phyloP scores from a whole-genome alignment of 2,797 vertebrate genomes.

The Urophycis tenuis region DNA sequence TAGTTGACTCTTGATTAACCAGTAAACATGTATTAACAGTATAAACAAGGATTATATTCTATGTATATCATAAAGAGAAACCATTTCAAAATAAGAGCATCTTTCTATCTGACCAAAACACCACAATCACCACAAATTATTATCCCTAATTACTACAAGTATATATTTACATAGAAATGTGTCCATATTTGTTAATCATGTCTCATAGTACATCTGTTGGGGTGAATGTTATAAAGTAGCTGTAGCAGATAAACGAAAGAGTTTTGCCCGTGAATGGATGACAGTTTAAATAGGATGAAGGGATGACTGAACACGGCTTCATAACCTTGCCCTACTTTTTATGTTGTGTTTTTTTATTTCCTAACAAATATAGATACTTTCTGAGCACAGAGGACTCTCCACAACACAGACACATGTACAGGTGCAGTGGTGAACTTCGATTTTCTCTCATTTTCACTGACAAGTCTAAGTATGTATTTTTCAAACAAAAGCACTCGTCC shows the following conservation, averaged over 20 bases:
- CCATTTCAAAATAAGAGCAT: too few relatives aligned
- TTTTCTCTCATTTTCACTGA: background rate
- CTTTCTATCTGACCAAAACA: too few relatives aligned
- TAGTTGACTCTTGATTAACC: background rate
- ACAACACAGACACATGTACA: conserved; percentile 83
- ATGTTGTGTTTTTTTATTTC: conserved; percentile 26
- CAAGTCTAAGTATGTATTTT: background rate
- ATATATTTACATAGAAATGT: too few relatives aligned
- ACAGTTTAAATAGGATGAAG: background rate
- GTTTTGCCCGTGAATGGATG: background rate
- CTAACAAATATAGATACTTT: conserved; percentile 77
- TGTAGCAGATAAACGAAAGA: too few relatives aligned
- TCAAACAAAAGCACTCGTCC: background rate
- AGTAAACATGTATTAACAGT: too few relatives aligned
- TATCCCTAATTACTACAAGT: too few relatives aligned
- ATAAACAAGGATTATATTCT: too few relatives aligned
- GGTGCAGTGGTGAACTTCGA: conserved; percentile 59
- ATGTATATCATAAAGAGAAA: too few relatives aligned
- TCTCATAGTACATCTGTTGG: too few relatives aligned
- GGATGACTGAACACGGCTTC: background rate
- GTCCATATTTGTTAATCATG: too few relatives aligned
- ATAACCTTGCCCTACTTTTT: conserved; percentile 43
- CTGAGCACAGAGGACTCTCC: conserved; percentile 86
- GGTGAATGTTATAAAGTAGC: too few relatives aligned
- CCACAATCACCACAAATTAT: background rate